Evolutionary conservation across 1,140 invertebrate species (phyloP).

Genomic region (Sarcophaga bullata): DNA sequence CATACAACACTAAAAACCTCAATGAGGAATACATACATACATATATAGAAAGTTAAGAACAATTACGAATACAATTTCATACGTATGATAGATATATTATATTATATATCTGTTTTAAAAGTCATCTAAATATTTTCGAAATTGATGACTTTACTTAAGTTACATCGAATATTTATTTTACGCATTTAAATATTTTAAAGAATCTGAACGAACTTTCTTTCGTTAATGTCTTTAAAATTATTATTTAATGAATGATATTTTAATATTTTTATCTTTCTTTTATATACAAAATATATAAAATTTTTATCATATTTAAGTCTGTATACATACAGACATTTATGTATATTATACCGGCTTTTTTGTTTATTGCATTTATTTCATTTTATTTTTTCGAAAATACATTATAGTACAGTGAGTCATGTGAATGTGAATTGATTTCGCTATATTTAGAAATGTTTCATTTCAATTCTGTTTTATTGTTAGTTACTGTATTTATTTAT

Average conservation of each 20-base stretch:
- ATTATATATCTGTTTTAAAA: too few species aligned
- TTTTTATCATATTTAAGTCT: too few species aligned
- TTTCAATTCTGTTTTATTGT: not conserved
- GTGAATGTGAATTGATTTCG: not conserved
- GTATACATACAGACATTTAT: not conserved
- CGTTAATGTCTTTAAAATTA: not conserved
- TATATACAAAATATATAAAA: too few species aligned
- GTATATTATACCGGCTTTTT: not conserved
- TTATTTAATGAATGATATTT: not conserved
- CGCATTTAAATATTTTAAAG: too few species aligned
- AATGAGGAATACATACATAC: not conserved
- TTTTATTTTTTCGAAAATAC: not conserved
- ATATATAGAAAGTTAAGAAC: not conserved
- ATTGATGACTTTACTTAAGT: too few species aligned
- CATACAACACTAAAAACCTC: not conserved
- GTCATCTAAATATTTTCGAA: too few species aligned
- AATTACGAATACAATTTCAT: too few species aligned
- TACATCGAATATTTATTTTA: too few species aligned
- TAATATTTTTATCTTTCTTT: not conserved
- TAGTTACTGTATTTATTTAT: not conserved
- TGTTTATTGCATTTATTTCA: not conserved
- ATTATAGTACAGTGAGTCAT: constrained; percentile 11
- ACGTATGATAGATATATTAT: too few species aligned
- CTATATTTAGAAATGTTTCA: constrained; percentile 17
- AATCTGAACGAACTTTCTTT: not conserved